These are phyloP conservation scores for Drosophila anomelani DNA, from an alignment of 2,888 invertebrate species.

Conservation along the genomic window DNA sequence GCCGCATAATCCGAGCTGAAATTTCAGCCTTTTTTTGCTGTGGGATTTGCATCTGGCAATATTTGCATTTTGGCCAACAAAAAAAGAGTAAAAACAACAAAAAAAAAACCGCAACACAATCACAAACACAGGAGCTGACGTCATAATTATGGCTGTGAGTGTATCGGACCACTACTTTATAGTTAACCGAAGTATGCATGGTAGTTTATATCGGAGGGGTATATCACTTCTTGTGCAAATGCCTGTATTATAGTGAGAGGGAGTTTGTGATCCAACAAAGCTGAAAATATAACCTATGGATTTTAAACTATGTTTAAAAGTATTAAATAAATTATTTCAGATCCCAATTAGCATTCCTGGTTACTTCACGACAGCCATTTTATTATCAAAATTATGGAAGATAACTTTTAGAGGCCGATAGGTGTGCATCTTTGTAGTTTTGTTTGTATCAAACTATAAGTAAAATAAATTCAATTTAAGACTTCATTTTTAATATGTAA, in stretches of 20 bases:
- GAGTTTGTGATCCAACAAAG: background rate
- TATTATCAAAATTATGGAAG: too few relatives aligned
- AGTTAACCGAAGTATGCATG: conserved; percentile 2
- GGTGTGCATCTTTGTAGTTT: too few relatives aligned
- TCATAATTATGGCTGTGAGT: conserved; percentile 58
- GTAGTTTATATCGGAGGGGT: background rate
- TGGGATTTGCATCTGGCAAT: conserved; percentile 62
- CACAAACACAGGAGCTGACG: conserved; percentile 56
- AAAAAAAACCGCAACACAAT: conserved; percentile 46
- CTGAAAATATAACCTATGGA: too few relatives aligned
- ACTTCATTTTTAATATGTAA: too few relatives aligned
- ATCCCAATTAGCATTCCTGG: too few relatives aligned
- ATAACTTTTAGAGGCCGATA: too few relatives aligned
- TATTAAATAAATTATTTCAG: too few relatives aligned
- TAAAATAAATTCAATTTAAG: too few relatives aligned
- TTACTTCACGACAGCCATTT: too few relatives aligned
- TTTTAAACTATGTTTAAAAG: too few relatives aligned
- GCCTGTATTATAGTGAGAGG: too few relatives aligned
- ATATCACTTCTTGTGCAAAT: background rate
- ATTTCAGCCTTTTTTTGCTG: conserved; percentile 13
- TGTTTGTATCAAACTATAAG: too few relatives aligned
- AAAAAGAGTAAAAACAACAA: background rate
- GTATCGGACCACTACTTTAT: conserved; percentile 46
- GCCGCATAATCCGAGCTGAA: conserved; percentile 43
- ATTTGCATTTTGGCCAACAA: conserved; percentile 36